Percentiles rank a stretch among this genome's conserved stretches.
phyloP scores from a whole-genome alignment of 2,888 invertebrate genomes.

The Caenorhabditis wallacei region DNA sequence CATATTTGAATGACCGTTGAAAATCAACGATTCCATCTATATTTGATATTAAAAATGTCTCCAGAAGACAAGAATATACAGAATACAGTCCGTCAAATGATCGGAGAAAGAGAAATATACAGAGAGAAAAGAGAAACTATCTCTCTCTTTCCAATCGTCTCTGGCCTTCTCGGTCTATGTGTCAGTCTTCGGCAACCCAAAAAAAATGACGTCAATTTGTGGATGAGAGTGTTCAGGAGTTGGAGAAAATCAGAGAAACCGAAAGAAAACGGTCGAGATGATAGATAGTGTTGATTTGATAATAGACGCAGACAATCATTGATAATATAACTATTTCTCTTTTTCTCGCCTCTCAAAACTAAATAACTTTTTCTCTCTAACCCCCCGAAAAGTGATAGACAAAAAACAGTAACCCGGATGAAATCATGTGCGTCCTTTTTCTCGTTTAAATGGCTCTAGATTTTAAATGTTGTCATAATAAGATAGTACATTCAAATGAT shows the following conservation, averaged over 20 bases:
- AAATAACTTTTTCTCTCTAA: slow-evolving; percentile 24
- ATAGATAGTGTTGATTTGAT: slow-evolving; percentile 4
- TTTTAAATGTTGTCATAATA: neutral
- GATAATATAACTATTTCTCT: slow-evolving; percentile 34
- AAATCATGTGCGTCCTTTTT: neutral
- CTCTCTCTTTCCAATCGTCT: slow-evolving; percentile 35
- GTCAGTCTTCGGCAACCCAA: slow-evolving; percentile 14
- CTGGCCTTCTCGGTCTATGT: slow-evolving; percentile 53
- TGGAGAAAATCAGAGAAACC: slow-evolving; percentile 28
- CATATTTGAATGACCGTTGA: slow-evolving; percentile 45
- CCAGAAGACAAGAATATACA: slow-evolving; percentile 11
- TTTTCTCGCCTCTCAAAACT: slow-evolving; percentile 22
- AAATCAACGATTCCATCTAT: slow-evolving; percentile 38
- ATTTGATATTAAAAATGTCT: slow-evolving; percentile 8
- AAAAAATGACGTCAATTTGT: slow-evolving; percentile 58
- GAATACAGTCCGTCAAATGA: slow-evolving; percentile 25
- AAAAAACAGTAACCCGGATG: slow-evolving; percentile 19
- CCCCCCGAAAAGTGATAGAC: slow-evolving; percentile 1
- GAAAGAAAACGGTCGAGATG: slow-evolving; percentile 9
- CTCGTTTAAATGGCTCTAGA: neutral
- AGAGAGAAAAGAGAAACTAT: slow-evolving; percentile 23
- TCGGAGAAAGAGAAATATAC: neutral
- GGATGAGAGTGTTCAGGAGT: slow-evolving; percentile 20
- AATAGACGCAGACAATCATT: slow-evolving; percentile 23
- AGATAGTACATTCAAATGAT: neutral